A percentile compares a stretch with the other conserved stretches of the same genome.
phyloP scores from a whole-genome alignment of 2,888 invertebrate species.

The Gonocerus acuteangulatus region DNA sequence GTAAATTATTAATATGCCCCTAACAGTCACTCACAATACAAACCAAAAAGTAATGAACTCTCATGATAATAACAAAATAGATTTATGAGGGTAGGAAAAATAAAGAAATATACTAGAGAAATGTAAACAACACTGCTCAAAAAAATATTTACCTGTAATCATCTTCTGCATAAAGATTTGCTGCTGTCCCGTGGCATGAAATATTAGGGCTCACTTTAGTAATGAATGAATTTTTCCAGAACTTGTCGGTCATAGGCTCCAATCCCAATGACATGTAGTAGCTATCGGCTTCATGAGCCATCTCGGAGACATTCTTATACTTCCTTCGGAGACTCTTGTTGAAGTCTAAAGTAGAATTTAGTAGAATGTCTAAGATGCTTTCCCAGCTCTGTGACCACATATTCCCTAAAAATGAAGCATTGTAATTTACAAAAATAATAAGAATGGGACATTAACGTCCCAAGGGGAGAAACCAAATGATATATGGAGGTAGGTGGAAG shows the following conservation, averaged over 20 bases:
- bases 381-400: conserved; percentile 46
- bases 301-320: conserved; percentile 46
- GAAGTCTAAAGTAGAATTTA: conserved; percentile 42
- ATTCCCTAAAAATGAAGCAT: conserved; percentile 42
- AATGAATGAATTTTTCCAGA: conserved; percentile 41
- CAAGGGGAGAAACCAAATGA: no score
- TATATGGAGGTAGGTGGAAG: no score
- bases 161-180: conserved; percentile 45
- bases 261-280: conserved; percentile 47
- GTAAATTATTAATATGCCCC: no score
- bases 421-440: no score
- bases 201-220: conserved; percentile 26
- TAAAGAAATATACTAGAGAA: no score
- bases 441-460: no score
- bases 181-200: conserved; percentile 47
- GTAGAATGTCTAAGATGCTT: conserved; percentile 41
- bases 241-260: conserved; percentile 40
- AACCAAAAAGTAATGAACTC: no score
- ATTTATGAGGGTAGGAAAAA: no score
- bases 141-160: conserved; percentile 44
- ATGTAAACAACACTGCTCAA: no score
- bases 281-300: conserved; percentile 47
- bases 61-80: no score
- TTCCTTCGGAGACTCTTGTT: conserved; percentile 46
- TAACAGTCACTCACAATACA: no score